Percentiles rank a stretch among this genome's conserved stretches.
Evolutionary conservation across 2,888 invertebrate genomes (phyloP).

Genomic region (Physocephala rufipes): DNA sequence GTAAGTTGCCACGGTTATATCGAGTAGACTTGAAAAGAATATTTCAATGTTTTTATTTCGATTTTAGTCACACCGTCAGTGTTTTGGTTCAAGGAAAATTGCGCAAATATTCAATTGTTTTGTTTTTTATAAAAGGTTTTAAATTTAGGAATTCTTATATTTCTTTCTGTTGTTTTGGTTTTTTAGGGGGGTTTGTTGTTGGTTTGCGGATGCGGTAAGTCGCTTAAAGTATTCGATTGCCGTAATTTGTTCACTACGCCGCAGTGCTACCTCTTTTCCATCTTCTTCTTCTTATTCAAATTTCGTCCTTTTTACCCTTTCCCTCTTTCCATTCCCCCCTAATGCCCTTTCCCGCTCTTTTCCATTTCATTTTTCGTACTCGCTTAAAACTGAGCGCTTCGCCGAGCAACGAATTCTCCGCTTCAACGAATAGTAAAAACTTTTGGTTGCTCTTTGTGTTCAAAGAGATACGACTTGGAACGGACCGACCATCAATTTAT

Average conservation of each 20-base stretch:
- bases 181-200: neutral
- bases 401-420: neutral
- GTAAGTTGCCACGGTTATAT: too few species aligned
- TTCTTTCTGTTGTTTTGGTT: too few species aligned
- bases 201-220: neutral
- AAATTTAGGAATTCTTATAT: too few species aligned
- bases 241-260: neutral
- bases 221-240: too few species aligned
- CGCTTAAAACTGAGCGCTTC: constrained; percentile 5
- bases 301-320: neutral
- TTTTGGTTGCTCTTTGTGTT: constrained; percentile 14
- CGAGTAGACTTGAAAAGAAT: too few species aligned
- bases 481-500: constrained; percentile 10
- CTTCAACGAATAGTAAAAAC: neutral
- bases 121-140: too few species aligned
- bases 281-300: neutral
- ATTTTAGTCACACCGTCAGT: too few species aligned
- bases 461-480: constrained; percentile 14
- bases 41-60: too few species aligned
- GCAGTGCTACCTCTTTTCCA: neutral
- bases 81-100: too few species aligned
- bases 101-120: too few species aligned
- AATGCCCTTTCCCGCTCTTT: neutral
- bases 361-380: neutral
- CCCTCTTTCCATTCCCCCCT: neutral